Conservation (phyloP, 2,888 invertebrate genomes). For the Pseudoips prasinana region DNA sequence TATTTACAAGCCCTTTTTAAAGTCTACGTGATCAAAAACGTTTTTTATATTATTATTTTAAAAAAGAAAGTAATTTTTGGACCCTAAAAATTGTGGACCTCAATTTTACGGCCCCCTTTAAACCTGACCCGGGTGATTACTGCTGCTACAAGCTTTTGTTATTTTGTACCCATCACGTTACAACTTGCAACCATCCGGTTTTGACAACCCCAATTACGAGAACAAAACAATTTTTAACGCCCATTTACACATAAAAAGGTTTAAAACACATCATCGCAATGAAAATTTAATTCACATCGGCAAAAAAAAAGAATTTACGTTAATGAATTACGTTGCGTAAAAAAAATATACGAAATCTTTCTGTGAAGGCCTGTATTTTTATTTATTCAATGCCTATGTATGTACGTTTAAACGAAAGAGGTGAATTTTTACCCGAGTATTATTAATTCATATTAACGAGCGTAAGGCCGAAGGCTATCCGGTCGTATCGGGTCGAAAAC, state of each 20-base stretch:
- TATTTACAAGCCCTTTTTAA: no score
- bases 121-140: no score
- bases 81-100: no score
- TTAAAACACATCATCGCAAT: slow-evolving; percentile 14
- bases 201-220: slow-evolving; percentile 18
- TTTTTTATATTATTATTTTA: no score
- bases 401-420: slow-evolving; percentile 5
- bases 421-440: slow-evolving; percentile 27
- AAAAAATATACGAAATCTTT: slow-evolving; percentile 10
- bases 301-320: slow-evolving; percentile 8
- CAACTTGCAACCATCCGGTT: no score
- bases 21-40: no score
- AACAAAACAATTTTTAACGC: slow-evolving; percentile 21
- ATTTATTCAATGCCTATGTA: slow-evolving; percentile 12
- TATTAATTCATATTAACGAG: slow-evolving; percentile 59
- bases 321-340: slow-evolving; percentile 19
- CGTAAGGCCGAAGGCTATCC: slow-evolving; percentile 34
- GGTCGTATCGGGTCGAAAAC: slow-evolving; percentile 32
- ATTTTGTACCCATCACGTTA: no score
- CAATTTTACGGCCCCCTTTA: no score
- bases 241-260: slow-evolving; percentile 18
- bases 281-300: slow-evolving; percentile 10
- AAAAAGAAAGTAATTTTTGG: no score
- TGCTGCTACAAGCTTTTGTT: no score
- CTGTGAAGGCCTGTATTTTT: slow-evolving; percentile 2